Evolutionary conservation across 2,888 invertebrate species (phyloP), one percentile per base, ranked within the genome.

Genomic region (Nomada hirtipes): DNA sequence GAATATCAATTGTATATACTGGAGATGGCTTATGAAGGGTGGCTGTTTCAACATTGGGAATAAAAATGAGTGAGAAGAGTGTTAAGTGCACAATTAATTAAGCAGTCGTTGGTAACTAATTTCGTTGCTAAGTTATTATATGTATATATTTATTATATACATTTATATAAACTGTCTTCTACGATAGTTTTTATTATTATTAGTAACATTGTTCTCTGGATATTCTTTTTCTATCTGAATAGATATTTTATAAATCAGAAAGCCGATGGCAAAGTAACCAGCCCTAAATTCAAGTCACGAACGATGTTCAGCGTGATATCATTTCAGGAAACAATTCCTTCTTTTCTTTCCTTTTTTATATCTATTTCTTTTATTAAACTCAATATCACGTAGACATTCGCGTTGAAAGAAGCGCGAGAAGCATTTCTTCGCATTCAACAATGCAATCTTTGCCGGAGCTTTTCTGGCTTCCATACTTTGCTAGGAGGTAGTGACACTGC

Each of bases 401-500:
- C 23, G 42, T 52, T 52, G 52, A 68, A 74, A 52, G 44, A 59
- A 36, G 47, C 29, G 42, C 55, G 20, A 10, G 63, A 36, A 63
- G 63, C 63, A 47, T 76, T 76, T 63, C 50, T 9, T 50, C 18
- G 50, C 72, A 57, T 72, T 72, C 72, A 72, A 76, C 76, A 44
- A 72, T 64, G 50, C 47, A 23, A 64, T 64, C 63, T 76, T 72
- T 72, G 57, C 76, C 18, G 2, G 26, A 4, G 55, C 47, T 76
- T 61, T 47, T 76, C 53, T 55, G 63, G 55, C 55, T 50, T 76
- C 75, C 29, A 70, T 61, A 71, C 70, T 44, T 76, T 76, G 47
- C 69, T 10, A 47, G 55, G 47, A 76, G 71, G 63, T 29, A 71
- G 63, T 23, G 47, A 11, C 71, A 55, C 55, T 23, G 36, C 76